Evolutionary conservation across 2,797 vertebrate species (phyloP).

Genomic region (Ficedula albicollis): DNA sequence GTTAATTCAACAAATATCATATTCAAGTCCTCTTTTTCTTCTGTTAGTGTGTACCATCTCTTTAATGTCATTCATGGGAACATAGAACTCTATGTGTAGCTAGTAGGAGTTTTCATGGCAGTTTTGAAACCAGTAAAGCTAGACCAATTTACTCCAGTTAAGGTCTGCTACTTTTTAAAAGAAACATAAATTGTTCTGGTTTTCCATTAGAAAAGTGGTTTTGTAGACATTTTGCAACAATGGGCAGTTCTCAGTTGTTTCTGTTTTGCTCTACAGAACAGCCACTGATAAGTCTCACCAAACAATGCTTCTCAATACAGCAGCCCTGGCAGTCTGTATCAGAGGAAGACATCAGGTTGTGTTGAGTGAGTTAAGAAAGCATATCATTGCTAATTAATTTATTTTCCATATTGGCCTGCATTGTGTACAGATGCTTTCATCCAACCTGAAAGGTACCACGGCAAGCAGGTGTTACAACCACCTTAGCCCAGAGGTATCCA

Average conservation of each 20-base stretch:
- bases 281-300: background rate
- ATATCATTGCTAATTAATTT: slow-evolving; percentile 42
- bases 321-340: background rate
- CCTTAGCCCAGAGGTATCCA: slow-evolving; percentile 49
- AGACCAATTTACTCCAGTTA: background rate
- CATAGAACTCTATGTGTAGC: background rate
- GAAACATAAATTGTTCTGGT: background rate
- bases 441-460: slow-evolving; percentile 37
- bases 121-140: background rate
- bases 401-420: slow-evolving; percentile 16
- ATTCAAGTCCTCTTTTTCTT: background rate
- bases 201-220: background rate
- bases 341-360: background rate
- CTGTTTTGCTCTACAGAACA: background rate
- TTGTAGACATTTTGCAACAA: background rate
- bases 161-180: background rate
- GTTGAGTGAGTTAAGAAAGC: slow-evolving; percentile 14
- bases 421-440: slow-evolving; percentile 37
- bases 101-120: background rate
- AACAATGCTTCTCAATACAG: background rate
- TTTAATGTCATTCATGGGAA: background rate
- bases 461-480: slow-evolving; percentile 54
- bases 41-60: background rate
- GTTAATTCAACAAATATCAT: background rate
- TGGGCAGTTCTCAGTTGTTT: background rate